These are phyloP conservation scores for Actenoides lindsayi DNA, from an alignment of 2,113 vertebrate species.

Conservation along the genomic window DNA sequence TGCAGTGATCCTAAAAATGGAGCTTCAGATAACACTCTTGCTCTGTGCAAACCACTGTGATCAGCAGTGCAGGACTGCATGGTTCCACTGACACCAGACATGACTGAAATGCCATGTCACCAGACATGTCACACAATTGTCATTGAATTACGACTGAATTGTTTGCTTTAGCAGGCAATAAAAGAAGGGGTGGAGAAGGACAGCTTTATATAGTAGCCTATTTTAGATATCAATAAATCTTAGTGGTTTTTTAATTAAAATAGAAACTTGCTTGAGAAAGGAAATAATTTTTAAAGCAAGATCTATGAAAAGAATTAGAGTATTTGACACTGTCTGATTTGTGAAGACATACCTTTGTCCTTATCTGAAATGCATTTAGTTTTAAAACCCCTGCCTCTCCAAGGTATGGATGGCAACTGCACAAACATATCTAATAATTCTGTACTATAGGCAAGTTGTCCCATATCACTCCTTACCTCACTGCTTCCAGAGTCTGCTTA, in stretches of 20 bases:
- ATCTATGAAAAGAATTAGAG: background rate
- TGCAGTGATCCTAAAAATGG: background rate
- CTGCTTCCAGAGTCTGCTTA: background rate
- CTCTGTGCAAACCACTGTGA: background rate
- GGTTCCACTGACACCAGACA: background rate
- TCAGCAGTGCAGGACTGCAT: rapidly evolving
- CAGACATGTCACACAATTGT: background rate
- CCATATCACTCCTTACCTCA: background rate
- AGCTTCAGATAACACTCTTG: background rate
- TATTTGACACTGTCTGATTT: background rate
- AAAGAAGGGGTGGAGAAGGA: background rate
- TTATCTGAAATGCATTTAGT: background rate
- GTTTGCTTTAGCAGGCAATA: background rate
- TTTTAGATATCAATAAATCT: background rate
- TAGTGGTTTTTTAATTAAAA: background rate
- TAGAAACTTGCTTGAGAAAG: background rate
- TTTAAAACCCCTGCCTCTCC: background rate
- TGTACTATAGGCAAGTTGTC: background rate
- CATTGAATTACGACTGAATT: background rate
- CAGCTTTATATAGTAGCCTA: background rate
- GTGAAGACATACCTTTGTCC: background rate
- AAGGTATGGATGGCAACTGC: background rate
- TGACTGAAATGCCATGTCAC: background rate
- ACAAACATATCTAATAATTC: background rate
- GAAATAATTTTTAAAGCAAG: background rate